Percentiles rank a stretch among this genome's conserved stretches.
These are phyloP conservation scores for Drosophila ercepeae DNA, from an alignment of 1,140 invertebrate species.

Conservation along the genomic window DNA sequence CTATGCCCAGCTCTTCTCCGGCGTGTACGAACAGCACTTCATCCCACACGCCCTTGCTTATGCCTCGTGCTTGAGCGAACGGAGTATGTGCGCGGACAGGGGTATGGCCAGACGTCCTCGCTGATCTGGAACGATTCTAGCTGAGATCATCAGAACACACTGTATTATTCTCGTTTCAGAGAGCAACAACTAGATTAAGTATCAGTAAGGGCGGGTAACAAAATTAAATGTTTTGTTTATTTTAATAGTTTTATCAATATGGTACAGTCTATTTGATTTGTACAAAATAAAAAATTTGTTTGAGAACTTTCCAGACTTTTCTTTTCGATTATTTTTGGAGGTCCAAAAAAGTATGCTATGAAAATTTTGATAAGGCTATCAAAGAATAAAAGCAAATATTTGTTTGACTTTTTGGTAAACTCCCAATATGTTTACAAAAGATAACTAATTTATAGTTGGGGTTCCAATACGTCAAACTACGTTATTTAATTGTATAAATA, in stretches of 20 bases:
- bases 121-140: not conserved
- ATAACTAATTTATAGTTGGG: not conserved
- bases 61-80: slow-evolving; percentile 86
- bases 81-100: slow-evolving; percentile 59
- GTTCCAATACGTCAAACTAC: too few species aligned
- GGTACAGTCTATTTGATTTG: not conserved
- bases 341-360: not conserved
- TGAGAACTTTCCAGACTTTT: not conserved
- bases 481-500: too few species aligned
- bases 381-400: not conserved
- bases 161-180: slow-evolving; percentile 53
- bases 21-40: slow-evolving; percentile 88
- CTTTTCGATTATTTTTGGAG: not conserved
- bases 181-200: slow-evolving; percentile 1
- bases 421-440: not conserved
- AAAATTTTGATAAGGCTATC: not conserved
- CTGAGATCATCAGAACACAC: slow-evolving; percentile 24
- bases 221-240: slow-evolving; percentile 1
- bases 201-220: slow-evolving; percentile 12
- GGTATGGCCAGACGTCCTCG: slow-evolving; percentile 37
- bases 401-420: not conserved
- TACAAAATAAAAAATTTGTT: not conserved
- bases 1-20: slow-evolving; percentile 88
- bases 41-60: slow-evolving; percentile 89
- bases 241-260: not conserved